phyloP scores from a whole-genome alignment of 2,888 invertebrate genomes.

The Lepas anatifera region DNA sequence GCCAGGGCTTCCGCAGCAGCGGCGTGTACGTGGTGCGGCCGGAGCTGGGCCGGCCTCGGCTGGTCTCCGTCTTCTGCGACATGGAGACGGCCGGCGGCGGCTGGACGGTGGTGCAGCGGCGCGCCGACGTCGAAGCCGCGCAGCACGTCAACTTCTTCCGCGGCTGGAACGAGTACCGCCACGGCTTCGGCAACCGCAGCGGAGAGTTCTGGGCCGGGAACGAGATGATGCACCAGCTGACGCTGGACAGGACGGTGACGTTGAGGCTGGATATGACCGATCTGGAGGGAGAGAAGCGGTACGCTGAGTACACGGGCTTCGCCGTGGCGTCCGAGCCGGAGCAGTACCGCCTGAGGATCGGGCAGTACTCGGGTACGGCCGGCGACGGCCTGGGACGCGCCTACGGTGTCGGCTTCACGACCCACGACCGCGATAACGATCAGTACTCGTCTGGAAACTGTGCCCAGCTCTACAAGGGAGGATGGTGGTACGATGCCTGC shows the following conservation, averaged over 20 bases:
- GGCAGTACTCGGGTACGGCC: slow-evolving; percentile 80
- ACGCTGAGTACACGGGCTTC: slow-evolving; percentile 81
- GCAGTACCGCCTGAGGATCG: slow-evolving; percentile 82
- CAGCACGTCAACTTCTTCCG: slow-evolving; percentile 71
- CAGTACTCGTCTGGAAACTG: slow-evolving; percentile 70
- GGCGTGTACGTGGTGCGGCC: slow-evolving; percentile 83
- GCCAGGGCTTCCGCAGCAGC: slow-evolving; percentile 73
- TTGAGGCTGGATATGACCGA: slow-evolving; percentile 77
- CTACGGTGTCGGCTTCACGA: neutral
- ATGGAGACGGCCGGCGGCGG: slow-evolving; percentile 80
- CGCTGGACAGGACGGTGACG: slow-evolving; percentile 80
- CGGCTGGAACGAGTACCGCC: slow-evolving; percentile 85
- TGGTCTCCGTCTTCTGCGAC: slow-evolving; percentile 80
- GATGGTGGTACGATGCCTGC: slow-evolving; percentile 94
- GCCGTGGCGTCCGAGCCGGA: slow-evolving; percentile 83
- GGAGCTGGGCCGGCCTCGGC: slow-evolving; percentile 83
- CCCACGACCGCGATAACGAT: slow-evolving; percentile 61
- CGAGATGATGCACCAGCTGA: slow-evolving; percentile 85
- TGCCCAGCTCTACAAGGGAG: slow-evolving; percentile 84
- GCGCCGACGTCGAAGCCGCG: slow-evolving; percentile 78
- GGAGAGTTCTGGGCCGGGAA: slow-evolving; percentile 88
- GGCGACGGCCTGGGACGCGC: slow-evolving; percentile 64
- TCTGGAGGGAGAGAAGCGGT: slow-evolving; percentile 86
- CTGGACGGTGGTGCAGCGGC: slow-evolving; percentile 84
- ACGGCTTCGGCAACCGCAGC: slow-evolving; percentile 79